Percentiles rank a stretch among this genome's conserved stretches.
These are phyloP conservation scores for Chitala chitala DNA, from an alignment of 2,113 vertebrate genomes.

Conservation along the genomic window DNA sequence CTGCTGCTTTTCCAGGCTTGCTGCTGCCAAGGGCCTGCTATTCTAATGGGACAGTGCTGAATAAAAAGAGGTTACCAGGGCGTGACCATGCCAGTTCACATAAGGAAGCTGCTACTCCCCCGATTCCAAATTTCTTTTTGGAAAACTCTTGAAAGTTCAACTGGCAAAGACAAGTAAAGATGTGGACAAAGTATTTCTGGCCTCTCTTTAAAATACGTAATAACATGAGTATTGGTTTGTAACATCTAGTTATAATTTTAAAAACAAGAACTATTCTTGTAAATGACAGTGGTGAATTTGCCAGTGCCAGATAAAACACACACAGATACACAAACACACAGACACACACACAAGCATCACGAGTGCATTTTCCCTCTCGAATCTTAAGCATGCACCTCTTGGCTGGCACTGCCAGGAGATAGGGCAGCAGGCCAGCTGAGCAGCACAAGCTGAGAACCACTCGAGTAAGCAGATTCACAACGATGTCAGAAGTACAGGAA, in stretches of 20 bases:
- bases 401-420: background rate
- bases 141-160: no score
- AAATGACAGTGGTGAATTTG: background rate
- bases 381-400: background rate
- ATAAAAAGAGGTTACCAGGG: no score
- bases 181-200: no score
- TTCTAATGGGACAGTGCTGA: no score
- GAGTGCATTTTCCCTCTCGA: background rate
- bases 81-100: no score
- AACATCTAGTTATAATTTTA: background rate
- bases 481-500: background rate
- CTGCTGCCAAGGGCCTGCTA: no score
- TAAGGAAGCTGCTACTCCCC: no score
- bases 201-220: background rate
- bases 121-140: no score
- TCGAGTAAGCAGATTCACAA: background rate
- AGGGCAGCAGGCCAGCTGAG: background rate
- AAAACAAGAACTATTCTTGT: background rate
- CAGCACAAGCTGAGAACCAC: background rate
- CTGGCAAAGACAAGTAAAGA: no score
- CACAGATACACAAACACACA: no score
- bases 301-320: background rate
- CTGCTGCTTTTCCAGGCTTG: no score
- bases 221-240: background rate
- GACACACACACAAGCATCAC: no score